Conservation (phyloP, 2,113 vertebrate species). For the Crotalus viridis region DNA sequence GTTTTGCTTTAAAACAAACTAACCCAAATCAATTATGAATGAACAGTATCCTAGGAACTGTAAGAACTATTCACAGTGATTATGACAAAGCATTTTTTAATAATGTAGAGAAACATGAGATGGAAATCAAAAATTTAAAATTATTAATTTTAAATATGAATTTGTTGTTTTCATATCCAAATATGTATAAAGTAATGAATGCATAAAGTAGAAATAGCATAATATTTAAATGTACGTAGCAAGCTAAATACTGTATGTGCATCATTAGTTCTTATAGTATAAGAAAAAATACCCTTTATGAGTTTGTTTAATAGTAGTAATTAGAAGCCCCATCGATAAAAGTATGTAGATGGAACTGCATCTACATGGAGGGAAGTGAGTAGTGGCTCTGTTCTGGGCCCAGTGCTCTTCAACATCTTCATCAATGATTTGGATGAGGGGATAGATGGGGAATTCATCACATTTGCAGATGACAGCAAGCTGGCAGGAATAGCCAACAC, state of each 20-base stretch:
- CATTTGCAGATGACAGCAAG: no score
- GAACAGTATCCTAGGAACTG: constrained; percentile 30
- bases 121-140: neutral
- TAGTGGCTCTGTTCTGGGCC: no score
- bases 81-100: neutral
- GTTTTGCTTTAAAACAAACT: neutral
- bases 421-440: no score
- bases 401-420: no score
- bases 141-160: neutral
- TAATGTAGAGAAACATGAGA: constrained; percentile 10
- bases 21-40: neutral
- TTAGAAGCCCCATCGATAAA: neutral
- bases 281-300: neutral
- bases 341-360: neutral
- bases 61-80: neutral
- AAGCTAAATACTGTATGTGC: neutral
- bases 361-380: no score
- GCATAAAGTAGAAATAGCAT: neutral
- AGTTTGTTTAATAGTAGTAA: neutral
- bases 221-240: neutral
- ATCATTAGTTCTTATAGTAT: neutral
- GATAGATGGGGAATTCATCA: no score
- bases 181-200: neutral
- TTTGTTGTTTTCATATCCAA: neutral
- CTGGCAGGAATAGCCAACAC: no score